Base-by-base conservation (phyloP, 2,113 vertebrate genomes). In the Amblyornis subalaris region DNA sequence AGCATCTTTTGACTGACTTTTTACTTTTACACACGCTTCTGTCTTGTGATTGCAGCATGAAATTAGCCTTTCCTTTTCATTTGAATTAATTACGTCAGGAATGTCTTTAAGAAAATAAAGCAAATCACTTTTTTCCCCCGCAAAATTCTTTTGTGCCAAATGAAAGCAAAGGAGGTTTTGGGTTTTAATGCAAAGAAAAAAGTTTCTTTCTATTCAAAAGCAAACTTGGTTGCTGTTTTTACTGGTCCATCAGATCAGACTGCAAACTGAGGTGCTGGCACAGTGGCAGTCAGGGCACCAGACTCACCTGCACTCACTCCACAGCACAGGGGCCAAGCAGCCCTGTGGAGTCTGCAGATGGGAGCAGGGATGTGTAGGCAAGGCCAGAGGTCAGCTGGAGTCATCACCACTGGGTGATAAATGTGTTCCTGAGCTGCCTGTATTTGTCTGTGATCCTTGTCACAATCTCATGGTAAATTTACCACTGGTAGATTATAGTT, bases 401-500 rank as follows among this genome's bases (percentile, higher is more conserved):
- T 35, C 50, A 28, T 38, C 81, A 14, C 25, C 21, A 1, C 80
- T 2, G n/a, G 6, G 16, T 85, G 85, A 95, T 55, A 81, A 88
- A 93, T 74, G 80, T 44, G 62, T 13, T 91, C 70, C 82, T 25
- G 62, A 48, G 69, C 81, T 78, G 84, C 57, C 38, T 10, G 1
- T 36, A 3, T 65, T 75, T 67, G 16, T 75, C 87, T 92, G 29
- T 53, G 72, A 87, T 79, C 76, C 78, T 81, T 93, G 77, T 91
- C 69, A 79, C 71, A 60, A 62, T 90, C 90, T 79, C 93, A 94
- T 51, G 64, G 91, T 92, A 96, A 90, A 95, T 96, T 95, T 95
- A 80, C 76, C 85, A 26, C 88, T 58, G 60, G n/a, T 60, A 85
- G 73, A 78, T 88, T 84, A 70, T 16, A 88, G 65, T 53, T 95